Conservation (phyloP, 2,113 vertebrate species). For the Desmodus rotundus region DNA sequence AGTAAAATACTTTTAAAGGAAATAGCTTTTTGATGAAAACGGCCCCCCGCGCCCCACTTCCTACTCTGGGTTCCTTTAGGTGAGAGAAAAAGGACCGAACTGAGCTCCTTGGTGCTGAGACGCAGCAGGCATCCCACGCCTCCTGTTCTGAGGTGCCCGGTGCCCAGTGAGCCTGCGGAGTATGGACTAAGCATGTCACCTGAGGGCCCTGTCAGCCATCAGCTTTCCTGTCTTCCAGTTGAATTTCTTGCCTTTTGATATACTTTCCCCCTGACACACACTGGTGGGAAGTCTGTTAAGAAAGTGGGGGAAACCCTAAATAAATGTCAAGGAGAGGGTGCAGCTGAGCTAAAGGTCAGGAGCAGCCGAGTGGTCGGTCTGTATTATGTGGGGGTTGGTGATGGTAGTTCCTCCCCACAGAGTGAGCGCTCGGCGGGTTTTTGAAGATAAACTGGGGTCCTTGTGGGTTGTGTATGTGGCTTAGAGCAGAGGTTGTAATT, state of each 20-base stretch:
- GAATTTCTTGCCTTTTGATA: neutral
- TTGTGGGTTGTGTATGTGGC: neutral
- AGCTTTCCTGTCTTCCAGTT: neutral
- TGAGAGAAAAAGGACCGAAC: neutral
- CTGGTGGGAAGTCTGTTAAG: neutral
- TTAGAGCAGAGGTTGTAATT: neutral
- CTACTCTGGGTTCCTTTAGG: neutral
- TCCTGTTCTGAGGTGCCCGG: neutral
- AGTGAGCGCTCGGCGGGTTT: neutral
- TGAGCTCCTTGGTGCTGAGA: neutral
- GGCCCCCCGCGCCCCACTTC: neutral
- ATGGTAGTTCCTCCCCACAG: neutral
- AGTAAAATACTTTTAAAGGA: neutral
- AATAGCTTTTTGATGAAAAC: neutral
- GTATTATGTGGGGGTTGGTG: accelerated
- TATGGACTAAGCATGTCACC: neutral
- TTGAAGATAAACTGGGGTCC: neutral
- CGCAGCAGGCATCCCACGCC: neutral
- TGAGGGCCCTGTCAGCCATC: neutral
- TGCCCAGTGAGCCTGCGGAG: neutral
- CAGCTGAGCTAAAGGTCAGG: neutral
- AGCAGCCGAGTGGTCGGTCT: neutral
- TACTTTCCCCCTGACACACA: neutral
- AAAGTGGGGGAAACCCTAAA: neutral
- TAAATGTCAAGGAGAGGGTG: neutral